A percentile compares a stretch with the other conserved stretches of the same genome.
These are phyloP conservation scores for Lasioglossum lativentre DNA, from an alignment of 2,888 invertebrate species.

Conservation along the genomic window DNA sequence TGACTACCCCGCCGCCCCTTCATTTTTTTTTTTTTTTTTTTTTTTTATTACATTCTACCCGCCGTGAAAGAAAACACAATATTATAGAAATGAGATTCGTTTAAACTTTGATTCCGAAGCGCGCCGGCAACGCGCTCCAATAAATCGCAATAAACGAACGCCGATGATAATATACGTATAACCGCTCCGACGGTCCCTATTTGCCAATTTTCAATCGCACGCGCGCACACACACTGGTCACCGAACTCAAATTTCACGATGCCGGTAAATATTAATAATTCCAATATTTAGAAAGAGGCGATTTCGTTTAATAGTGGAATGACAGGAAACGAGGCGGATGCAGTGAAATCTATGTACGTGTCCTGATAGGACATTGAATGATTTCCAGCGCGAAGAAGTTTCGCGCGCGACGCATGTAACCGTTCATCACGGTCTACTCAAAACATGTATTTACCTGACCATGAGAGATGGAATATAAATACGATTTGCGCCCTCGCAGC, in stretches of 20 bases:
- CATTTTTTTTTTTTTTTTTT: not conserved
- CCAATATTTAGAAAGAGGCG: conserved; percentile 45
- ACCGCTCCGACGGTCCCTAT: not conserved
- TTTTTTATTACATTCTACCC: not conserved
- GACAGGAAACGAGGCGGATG: too few relatives aligned
- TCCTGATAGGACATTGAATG: conserved; percentile 17
- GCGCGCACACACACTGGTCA: not conserved
- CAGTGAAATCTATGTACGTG: not conserved
- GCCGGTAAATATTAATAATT: conserved; percentile 41
- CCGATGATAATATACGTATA: not conserved
- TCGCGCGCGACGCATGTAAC: not conserved
- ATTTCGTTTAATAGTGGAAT: not conserved
- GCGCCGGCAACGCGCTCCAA: not conserved
- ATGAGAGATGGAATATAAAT: conserved; percentile 82
- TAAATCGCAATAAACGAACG: conserved; percentile 40
- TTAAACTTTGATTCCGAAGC: conserved; percentile 26
- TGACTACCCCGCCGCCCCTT: not conserved
- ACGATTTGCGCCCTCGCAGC: conserved; percentile 77
- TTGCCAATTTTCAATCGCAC: conserved; percentile 18
- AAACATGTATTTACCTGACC: conserved; percentile 77
- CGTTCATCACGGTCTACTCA: conserved; percentile 12
- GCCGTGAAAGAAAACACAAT: conserved; percentile 4
- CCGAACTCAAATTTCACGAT: not conserved
- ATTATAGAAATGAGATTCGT: conserved; percentile 25
- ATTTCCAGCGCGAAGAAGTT: conserved; percentile 18